A percentile compares a stretch with the other conserved stretches of the same genome.
phyloP scores from a whole-genome alignment of 2,113 vertebrate genomes.

The Oncorhynchus clarkii region DNA sequence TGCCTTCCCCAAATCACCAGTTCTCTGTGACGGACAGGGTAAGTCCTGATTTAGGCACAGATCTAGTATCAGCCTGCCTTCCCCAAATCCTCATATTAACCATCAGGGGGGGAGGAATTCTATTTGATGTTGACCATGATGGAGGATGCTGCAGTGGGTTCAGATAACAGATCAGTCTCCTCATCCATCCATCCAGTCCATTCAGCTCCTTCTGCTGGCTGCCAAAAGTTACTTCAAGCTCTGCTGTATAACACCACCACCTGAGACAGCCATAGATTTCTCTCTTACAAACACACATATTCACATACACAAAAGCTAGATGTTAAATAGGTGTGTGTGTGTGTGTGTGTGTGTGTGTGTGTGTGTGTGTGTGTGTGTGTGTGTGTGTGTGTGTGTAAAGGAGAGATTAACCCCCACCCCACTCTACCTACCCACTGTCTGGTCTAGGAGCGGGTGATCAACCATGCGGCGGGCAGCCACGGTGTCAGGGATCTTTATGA shows the following conservation, averaged over 20 bases:
- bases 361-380: too few species aligned
- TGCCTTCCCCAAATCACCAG: conserved; percentile 72
- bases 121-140: too few species aligned
- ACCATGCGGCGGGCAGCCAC: conserved; percentile 93
- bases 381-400: not conserved
- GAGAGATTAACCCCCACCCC: too few species aligned
- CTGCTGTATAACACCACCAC: too few species aligned
- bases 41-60: conserved; percentile 39
- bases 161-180: too few species aligned
- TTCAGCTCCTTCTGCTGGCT: not conserved
- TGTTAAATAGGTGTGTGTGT: not conserved
- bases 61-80: not conserved
- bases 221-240: too few species aligned
- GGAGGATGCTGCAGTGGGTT: too few species aligned
- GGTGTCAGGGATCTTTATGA: conserved; percentile 95
- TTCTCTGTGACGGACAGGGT: conserved; percentile 96
- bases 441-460: conserved; percentile 87
- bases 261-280: too few species aligned
- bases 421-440: not conserved
- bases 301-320: not conserved
- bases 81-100: too few species aligned
- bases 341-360: too few species aligned
- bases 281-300: not conserved
- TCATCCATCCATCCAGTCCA: too few species aligned
- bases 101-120: too few species aligned